These are phyloP conservation scores for Apamea epomidion DNA, from an alignment of 2,888 invertebrate species.

Conservation along the genomic window DNA sequence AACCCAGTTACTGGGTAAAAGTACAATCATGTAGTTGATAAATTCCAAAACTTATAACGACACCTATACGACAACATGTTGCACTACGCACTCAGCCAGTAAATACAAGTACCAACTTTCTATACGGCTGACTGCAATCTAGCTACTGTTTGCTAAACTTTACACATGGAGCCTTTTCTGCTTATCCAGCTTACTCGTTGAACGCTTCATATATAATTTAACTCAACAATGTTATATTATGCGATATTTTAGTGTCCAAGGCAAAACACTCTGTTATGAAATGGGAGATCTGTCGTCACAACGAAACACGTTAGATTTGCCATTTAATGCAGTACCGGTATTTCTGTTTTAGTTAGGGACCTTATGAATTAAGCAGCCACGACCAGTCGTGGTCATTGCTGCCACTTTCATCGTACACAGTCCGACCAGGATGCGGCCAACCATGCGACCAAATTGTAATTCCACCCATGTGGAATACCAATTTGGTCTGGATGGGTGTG, in stretches of 20 bases:
- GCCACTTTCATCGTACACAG: background rate
- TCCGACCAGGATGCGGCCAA: background rate
- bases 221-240: too few relatives aligned
- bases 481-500: too few relatives aligned
- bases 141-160: background rate
- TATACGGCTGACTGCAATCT: background rate
- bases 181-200: too few relatives aligned
- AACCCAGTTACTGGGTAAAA: too few relatives aligned
- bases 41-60: background rate
- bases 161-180: slow-evolving; percentile 26
- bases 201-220: background rate
- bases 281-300: background rate
- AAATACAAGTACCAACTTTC: background rate
- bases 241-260: background rate
- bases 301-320: background rate
- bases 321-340: background rate
- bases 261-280: background rate
- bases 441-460: background rate
- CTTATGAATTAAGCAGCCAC: background rate
- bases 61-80: slow-evolving; percentile 6
- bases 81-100: slow-evolving; percentile 2
- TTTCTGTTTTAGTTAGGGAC: background rate
- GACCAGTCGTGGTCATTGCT: too few relatives aligned
- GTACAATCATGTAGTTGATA: too few relatives aligned
- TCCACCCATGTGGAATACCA: too few relatives aligned